A percentile compares a stretch with the other conserved stretches of the same genome.
These are phyloP conservation scores for Thinocorus orbignyianus DNA, from an alignment of 2,113 vertebrate genomes.

Conservation along the genomic window DNA sequence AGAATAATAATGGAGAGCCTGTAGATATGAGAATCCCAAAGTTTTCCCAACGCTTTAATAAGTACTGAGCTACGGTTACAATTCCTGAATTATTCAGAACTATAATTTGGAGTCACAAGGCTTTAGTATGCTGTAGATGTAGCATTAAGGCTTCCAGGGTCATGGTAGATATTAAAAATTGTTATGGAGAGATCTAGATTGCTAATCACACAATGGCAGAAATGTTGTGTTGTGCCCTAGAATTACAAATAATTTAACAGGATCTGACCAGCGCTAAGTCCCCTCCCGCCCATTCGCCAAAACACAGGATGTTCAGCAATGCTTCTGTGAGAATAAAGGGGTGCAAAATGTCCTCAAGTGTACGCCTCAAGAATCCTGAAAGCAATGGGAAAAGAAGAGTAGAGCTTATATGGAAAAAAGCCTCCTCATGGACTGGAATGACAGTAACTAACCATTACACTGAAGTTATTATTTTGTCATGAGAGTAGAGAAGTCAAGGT, in stretches of 20 bases:
- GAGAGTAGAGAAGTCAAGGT: conserved; percentile 70
- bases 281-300: not conserved
- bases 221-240: conserved; percentile 21
- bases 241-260: conserved; percentile 69
- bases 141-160: conserved; percentile 61
- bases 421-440: not conserved
- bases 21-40: conserved; percentile 61
- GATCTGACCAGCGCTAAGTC: not conserved
- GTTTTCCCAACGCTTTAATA: conserved; percentile 64
- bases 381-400: conserved; percentile 19
- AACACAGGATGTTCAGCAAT: not conserved
- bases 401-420: not conserved
- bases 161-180: conserved; percentile 78
- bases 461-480: conserved; percentile 68
- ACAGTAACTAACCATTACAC: conserved; percentile 41
- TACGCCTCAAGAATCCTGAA: not conserved
- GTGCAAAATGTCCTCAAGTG: conserved; percentile 6
- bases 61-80: conserved; percentile 44
- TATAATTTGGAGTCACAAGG: conserved; percentile 47
- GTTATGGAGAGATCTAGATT: conserved; percentile 69
- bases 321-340: conserved; percentile 1
- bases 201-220: conserved; percentile 64
- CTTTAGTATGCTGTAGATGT: conserved; percentile 71
- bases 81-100: conserved; percentile 76
- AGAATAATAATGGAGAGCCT: conserved; percentile 42